Base-by-base conservation (phyloP, 2,888 invertebrate genomes). In the Gastracanthus pulcherrimus region DNA sequence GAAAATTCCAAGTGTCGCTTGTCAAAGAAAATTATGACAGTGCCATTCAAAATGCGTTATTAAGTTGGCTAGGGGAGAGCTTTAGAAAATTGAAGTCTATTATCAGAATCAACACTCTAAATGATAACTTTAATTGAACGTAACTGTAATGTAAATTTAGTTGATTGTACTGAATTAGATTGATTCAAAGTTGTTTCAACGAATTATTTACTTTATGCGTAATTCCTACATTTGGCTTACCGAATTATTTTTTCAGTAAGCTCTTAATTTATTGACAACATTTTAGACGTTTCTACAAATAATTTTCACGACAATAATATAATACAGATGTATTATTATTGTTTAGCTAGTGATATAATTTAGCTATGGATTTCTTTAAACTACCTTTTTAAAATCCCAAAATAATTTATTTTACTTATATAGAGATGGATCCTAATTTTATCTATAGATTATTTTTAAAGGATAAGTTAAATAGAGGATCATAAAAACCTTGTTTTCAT, bases 21-120 rank as follows among this genome's bases (percentile, higher is more conserved):
- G 26, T 41, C 55, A 34, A 29, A 19, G 38, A 45, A 41, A 62
- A 62, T 74, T 60, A 62, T 55, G 26, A 36, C 48, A 41, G 16
- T 41, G 34, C 16, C 29, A 9, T 41, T 60, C 16, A 26, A n/a
- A 55, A 9, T 48, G 34, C n/a, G 26, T 60, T 76, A 76, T 62
- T 70, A 67, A 77, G 29, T 70, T 36, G 13, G 51, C 7, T n/a
- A 45, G 13, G n/a, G 5, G 58, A n/a, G 5, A n/a, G 41, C 76
- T 69, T 76, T 69, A 45, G 60, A 76, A 69, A 76, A 69, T 69
- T 67, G 58, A 69, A 60, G 48, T 36, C 60, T 70, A 64, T 77
- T 77, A 48, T 77, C 36, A 36, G 77, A 77, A 48, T 62, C 48
- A 48, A 70, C 77, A 48, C 26, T 45, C 60, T 26, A 19, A 51